Evolutionary conservation across 2,797 vertebrate genomes (phyloP).

Genomic region (Danio albolineatus): DNA sequence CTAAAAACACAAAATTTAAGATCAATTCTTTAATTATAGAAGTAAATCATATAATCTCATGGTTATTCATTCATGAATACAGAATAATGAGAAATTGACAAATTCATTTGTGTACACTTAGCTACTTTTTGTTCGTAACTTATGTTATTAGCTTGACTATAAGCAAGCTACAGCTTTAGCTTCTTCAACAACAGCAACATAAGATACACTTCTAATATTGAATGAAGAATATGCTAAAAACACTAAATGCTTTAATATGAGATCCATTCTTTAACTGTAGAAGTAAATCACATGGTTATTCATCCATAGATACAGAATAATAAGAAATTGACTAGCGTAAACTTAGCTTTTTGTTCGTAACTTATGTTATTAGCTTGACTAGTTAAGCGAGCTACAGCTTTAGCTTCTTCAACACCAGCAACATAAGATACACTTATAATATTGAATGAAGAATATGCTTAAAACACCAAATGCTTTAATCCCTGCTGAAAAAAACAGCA

Average conservation of each 20-base stretch:
- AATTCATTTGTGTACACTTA: background rate
- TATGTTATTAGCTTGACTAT: background rate
- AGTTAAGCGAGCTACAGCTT: background rate
- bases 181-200: too few species aligned
- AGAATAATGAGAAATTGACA: too few species aligned
- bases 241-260: too few species aligned
- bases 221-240: too few species aligned
- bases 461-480: too few species aligned
- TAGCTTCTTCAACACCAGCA: background rate
- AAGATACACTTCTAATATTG: background rate
- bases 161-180: background rate
- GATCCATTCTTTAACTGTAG: too few species aligned
- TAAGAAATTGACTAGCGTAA: too few species aligned
- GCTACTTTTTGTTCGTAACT: conserved; percentile 4
- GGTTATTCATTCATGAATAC: background rate
- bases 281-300: too few species aligned
- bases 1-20: background rate
- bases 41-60: background rate
- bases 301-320: too few species aligned
- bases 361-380: background rate
- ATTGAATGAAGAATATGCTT: too few species aligned
- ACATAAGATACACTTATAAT: background rate
- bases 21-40: background rate
- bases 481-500: too few species aligned
- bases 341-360: background rate